Conservation (phyloP, 2,797 vertebrate genomes). For the Mareca penelope region DNA sequence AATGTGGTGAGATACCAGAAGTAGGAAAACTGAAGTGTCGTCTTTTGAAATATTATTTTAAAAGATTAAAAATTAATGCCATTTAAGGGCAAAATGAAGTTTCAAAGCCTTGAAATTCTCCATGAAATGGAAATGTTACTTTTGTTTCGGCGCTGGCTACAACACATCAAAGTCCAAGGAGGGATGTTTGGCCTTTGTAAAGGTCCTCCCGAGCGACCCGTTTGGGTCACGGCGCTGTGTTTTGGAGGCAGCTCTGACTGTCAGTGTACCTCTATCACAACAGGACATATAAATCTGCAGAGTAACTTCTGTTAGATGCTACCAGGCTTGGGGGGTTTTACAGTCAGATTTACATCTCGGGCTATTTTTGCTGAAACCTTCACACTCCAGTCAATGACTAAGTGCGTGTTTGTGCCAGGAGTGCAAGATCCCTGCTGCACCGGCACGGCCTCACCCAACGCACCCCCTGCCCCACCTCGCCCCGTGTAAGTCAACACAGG, state of each 20-base stretch:
- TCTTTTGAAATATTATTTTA: not conserved
- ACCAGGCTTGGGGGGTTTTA: not conserved
- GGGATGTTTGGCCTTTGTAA: not conserved
- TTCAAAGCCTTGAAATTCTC: not conserved
- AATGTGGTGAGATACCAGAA: not conserved
- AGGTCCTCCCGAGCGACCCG: not conserved
- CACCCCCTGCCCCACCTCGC: not conserved
- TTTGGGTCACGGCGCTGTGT: rapidly evolving
- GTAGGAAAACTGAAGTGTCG: not conserved
- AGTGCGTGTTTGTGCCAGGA: rapidly evolving
- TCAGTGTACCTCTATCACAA: not conserved
- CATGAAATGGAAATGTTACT: not conserved
- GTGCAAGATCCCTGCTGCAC: too few relatives aligned
- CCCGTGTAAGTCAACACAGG: not conserved
- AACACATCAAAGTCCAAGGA: not conserved
- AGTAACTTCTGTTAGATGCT: not conserved
- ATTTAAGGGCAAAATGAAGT: not conserved
- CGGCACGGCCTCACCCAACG: not conserved
- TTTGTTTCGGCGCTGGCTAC: not conserved
- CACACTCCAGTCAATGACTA: not conserved
- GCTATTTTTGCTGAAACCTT: not conserved
- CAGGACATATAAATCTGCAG: rapidly evolving
- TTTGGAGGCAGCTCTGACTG: not conserved
- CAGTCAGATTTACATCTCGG: not conserved
- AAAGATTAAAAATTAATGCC: not conserved